Percentiles rank a stretch among this genome's conserved stretches.
Evolutionary conservation across 2,797 vertebrate species (phyloP).

Genomic region (Erethizon dorsatum): DNA sequence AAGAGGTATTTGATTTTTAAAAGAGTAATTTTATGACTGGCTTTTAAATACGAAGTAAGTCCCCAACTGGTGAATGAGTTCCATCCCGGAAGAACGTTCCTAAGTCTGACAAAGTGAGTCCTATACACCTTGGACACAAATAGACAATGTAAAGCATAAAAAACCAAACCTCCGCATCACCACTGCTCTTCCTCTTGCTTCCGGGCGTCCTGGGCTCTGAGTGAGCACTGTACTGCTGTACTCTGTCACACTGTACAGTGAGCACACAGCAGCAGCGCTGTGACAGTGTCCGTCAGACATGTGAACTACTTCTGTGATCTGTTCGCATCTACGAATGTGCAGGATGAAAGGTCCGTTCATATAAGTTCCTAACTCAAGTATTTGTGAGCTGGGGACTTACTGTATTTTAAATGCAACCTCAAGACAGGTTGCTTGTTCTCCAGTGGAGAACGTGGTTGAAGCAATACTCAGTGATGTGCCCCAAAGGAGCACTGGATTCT

Average conservation of each 20-base stretch:
- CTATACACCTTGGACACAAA: background rate
- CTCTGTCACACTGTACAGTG: background rate
- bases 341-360: background rate
- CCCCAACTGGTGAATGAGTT: background rate
- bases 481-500: background rate
- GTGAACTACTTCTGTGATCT: background rate
- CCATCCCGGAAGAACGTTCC: background rate
- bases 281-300: background rate
- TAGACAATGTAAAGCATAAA: background rate
- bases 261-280: background rate
- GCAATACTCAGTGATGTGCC: background rate
- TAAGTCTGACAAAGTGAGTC: background rate
- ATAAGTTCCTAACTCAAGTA: background rate
- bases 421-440: background rate
- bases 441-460: background rate
- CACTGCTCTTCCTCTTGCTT: background rate
- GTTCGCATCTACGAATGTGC: background rate
- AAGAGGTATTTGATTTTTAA: conserved; percentile 12
- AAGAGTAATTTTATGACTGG: background rate
- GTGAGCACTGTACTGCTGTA: background rate
- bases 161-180: background rate
- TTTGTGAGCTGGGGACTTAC: background rate
- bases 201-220: background rate
- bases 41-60: background rate
- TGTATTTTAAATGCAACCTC: background rate